phyloP scores from a whole-genome alignment of 2,888 invertebrate species.

The Sisyra nigra region DNA sequence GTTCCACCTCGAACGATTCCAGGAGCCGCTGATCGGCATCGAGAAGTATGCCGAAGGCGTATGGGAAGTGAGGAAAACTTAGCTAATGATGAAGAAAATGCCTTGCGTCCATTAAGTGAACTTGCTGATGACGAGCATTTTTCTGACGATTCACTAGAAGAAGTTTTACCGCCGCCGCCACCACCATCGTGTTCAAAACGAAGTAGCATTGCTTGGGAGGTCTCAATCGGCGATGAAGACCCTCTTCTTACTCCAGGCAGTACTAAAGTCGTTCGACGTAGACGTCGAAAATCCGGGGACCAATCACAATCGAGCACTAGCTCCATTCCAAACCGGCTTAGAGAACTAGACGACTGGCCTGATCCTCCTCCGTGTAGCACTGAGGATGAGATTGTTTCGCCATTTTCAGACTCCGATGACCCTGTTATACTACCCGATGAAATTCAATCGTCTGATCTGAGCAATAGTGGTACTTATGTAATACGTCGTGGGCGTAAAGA shows the following conservation, averaged over 20 bases:
- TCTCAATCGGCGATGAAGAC: constrained; percentile 54
- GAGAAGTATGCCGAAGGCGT: constrained; percentile 50
- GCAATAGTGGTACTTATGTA: constrained; percentile 61
- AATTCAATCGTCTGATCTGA: constrained; percentile 29
- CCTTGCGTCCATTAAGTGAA: constrained; percentile 22
- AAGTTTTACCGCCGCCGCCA: constrained; percentile 49
- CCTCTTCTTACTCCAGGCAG: constrained; percentile 53
- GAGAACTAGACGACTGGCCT: constrained; percentile 59
- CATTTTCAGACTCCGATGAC: constrained; percentile 45
- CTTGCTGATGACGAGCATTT: constrained; percentile 45
- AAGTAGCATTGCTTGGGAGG: constrained; percentile 78
- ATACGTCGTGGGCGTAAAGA: constrained; percentile 58
- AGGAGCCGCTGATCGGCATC: constrained; percentile 57
- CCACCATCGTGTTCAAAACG: constrained; percentile 43
- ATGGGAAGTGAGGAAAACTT: constrained; percentile 24
- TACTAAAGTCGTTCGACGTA: constrained; percentile 44
- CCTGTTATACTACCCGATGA: constrained; percentile 15
- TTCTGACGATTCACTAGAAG: constrained; percentile 73
- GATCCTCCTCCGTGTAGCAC: constrained; percentile 51
- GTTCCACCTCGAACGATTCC: constrained; percentile 55
- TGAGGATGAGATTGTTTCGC: constrained; percentile 49
- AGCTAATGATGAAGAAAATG: constrained; percentile 22
- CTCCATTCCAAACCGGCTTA: constrained; percentile 50
- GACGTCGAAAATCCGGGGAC: constrained; percentile 37
- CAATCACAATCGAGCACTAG: constrained; percentile 50